These are phyloP conservation scores for Chrysomela aeneicollis DNA, from an alignment of 2,888 invertebrate genomes.

Conservation along the genomic window DNA sequence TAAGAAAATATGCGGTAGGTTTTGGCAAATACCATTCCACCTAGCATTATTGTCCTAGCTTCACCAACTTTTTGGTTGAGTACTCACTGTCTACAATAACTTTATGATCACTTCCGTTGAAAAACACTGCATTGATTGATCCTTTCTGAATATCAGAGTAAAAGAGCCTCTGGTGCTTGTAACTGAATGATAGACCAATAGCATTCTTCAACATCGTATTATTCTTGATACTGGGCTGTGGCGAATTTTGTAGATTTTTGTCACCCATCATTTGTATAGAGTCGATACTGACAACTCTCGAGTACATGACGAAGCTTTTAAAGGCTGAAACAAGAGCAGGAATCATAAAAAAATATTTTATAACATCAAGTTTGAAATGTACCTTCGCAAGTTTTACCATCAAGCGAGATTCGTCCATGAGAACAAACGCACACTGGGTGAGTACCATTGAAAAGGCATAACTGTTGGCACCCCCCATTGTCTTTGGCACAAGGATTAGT, in stretches of 20 bases:
- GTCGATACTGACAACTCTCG: slow-evolving; percentile 81
- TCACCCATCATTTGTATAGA: slow-evolving; percentile 80
- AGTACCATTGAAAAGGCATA: slow-evolving; percentile 77
- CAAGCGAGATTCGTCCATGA: slow-evolving; percentile 75
- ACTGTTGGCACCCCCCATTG: slow-evolving; percentile 79
- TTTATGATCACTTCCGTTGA: slow-evolving; percentile 78
- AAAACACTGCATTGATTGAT: slow-evolving; percentile 81
- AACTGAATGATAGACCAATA: slow-evolving; percentile 85
- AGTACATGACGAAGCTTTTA: slow-evolving; percentile 84
- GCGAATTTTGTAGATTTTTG: slow-evolving; percentile 77
- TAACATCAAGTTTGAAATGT: slow-evolving; percentile 14
- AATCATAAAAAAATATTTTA: not conserved
- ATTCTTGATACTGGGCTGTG: slow-evolving; percentile 77
- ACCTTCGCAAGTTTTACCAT: slow-evolving; percentile 74
- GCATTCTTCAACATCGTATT: slow-evolving; percentile 82
- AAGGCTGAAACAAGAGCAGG: slow-evolving; percentile 66
- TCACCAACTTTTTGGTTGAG: too few relatives aligned
- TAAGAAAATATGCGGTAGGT: too few relatives aligned
- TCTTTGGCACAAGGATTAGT: slow-evolving; percentile 70
- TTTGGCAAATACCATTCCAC: too few relatives aligned
- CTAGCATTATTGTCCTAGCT: too few relatives aligned
- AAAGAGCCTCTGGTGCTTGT: slow-evolving; percentile 72
- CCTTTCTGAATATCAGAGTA: slow-evolving; percentile 91
- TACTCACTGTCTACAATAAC: slow-evolving; percentile 73
- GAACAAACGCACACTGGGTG: slow-evolving; percentile 80